Evolutionary conservation across 1,140 invertebrate genomes (phyloP), one percentile per base, ranked within the genome.

Genomic region (Polyergus mexicanus): DNA sequence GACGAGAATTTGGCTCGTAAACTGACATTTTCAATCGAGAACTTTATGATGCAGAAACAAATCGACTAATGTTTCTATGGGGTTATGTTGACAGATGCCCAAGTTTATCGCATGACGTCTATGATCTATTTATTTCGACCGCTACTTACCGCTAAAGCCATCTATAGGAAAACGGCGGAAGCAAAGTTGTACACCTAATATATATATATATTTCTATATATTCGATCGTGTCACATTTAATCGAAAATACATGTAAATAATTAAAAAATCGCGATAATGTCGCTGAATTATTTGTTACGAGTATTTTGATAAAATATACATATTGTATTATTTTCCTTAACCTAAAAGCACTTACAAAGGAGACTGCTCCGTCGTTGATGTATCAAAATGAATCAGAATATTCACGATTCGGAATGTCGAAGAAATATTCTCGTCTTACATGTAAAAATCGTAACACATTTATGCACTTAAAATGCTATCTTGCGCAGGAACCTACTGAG

Each of bases 341-440:
- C 16, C 25, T 28, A 44, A 2, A 60, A 19, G 4, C 47, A 76
- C 74, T 76, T 76, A 76, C 74, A 51, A 25, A 4, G 10, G 44
- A 25, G 38, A 51, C 2, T 62, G 19, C 13, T 41, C 38, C 6
- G 10, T 51, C 44, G 38, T 74, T 6, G 71, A 60, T n/a, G 3
- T 11, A 22, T 60, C 58, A 4, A 35, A 76, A 44, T 62, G 3
- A 13, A 19, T 28, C 16, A 28, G 3, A n/a, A 60, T 25, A 41
- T 13, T 76, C 28, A 5, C n/a, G 1, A 16, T 32, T 51, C 16
- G 1, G 38, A 41, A 32, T 5, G 32, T 51, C 22, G 22, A 62
- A 38, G 35, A 11, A 35, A 25, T 5, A 6, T 63, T 44, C 3
- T 19, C 32, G 7, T 58, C 10, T 35, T 10, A 8, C 25, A 7